phyloP scores from a whole-genome alignment of 2,113 vertebrate genomes.

The Anarhynchus alexandrinus region DNA sequence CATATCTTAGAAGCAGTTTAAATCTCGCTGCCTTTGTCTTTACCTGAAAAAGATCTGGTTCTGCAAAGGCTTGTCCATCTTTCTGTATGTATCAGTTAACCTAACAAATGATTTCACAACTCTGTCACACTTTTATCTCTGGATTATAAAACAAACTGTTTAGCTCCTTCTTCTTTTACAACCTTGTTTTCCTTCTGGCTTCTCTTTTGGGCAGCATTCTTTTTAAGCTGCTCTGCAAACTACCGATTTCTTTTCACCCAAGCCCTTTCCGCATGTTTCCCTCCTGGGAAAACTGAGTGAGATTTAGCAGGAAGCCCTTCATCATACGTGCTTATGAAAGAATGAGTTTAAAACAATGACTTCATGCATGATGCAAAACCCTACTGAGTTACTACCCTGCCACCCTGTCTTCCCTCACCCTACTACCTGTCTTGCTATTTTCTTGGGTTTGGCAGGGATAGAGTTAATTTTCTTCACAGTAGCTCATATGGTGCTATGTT shows the following conservation, averaged over 20 bases:
- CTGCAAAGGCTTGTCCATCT: background rate
- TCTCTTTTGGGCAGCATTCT: background rate
- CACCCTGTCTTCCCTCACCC: background rate
- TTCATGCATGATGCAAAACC: background rate
- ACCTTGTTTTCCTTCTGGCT: background rate
- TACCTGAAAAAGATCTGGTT: background rate
- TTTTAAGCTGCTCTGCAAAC: background rate
- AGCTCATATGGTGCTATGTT: rapidly evolving
- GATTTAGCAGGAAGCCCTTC: background rate
- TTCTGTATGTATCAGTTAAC: background rate
- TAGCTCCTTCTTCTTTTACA: background rate
- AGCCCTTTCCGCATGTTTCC: background rate
- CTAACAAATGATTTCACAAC: background rate
- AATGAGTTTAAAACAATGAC: background rate
- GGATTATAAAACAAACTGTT: background rate
- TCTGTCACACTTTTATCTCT: background rate
- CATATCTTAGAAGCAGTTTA: background rate
- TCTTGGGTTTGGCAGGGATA: background rate
- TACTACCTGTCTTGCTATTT: background rate
- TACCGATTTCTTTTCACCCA: background rate
- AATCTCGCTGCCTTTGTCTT: background rate
- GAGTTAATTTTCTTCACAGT: background rate
- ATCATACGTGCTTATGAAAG: background rate
- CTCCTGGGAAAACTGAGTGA: background rate
- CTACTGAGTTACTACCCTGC: background rate